phyloP scores from a whole-genome alignment of 2,888 invertebrate genomes.

The Himalopsyche kuldschensis region DNA sequence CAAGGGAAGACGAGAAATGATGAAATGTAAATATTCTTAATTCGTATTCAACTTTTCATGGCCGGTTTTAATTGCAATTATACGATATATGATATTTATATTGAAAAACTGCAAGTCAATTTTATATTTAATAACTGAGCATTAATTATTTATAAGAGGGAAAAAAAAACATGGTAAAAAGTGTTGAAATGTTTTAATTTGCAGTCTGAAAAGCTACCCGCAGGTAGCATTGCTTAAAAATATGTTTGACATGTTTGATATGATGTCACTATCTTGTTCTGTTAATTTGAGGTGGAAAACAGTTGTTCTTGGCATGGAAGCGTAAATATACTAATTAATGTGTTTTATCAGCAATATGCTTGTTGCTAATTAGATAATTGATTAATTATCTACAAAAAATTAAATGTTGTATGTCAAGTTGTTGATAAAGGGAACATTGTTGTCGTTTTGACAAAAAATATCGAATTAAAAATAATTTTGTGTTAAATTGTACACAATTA shows the following conservation, averaged over 20 bases:
- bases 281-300: no score
- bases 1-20: neutral
- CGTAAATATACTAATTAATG: no score
- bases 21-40: neutral
- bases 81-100: neutral
- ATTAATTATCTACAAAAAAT: no score
- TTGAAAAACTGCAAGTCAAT: neutral
- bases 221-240: neutral
- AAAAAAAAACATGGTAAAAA: neutral
- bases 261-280: no score
- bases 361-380: no score
- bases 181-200: neutral
- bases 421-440: no score
- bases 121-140: neutral
- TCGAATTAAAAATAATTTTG: no score
- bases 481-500: no score
- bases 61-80: neutral
- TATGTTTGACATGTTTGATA: neutral
- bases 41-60: neutral
- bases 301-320: no score
- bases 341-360: no score
- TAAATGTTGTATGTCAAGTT: no score
- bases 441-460: no score
- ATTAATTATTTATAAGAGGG: neutral
- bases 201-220: neutral